phyloP scores from a whole-genome alignment of 2,888 invertebrate genomes.

The Theretra japonica region DNA sequence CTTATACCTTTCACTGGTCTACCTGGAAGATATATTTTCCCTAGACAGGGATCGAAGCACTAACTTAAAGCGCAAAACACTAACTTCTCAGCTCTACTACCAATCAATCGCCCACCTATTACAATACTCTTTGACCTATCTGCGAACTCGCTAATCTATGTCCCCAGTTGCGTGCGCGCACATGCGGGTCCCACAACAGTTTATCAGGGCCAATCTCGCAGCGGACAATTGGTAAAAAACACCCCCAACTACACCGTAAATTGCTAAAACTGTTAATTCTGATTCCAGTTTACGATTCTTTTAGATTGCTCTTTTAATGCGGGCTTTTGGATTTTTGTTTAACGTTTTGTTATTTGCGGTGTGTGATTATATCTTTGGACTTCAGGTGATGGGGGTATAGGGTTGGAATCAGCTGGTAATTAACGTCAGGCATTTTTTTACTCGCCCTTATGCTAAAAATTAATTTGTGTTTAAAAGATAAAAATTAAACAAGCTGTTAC shows the following conservation, averaged over 20 bases:
- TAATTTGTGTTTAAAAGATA: too few species aligned
- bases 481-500: too few species aligned
- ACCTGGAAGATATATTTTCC: too few species aligned
- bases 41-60: too few species aligned
- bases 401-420: neutral
- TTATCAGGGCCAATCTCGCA: conserved; percentile 72
- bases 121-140: conserved; percentile 33
- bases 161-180: conserved; percentile 74
- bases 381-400: conserved; percentile 21
- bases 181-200: conserved; percentile 72
- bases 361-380: neutral
- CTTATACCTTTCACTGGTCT: too few species aligned
- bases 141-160: conserved; percentile 51
- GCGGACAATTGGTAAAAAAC: conserved; percentile 80
- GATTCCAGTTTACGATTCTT: conserved; percentile 76
- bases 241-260: conserved; percentile 74
- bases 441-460: too few species aligned
- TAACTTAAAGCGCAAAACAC: too few species aligned
- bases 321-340: conserved; percentile 62
- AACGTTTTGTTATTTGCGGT: conserved; percentile 15
- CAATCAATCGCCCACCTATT: neutral
- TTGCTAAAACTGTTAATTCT: conserved; percentile 77
- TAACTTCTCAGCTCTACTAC: neutral
- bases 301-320: conserved; percentile 78
- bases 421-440: too few species aligned